These are phyloP conservation scores for Chaetops frenatus DNA, from an alignment of 2,113 vertebrate genomes.

Conservation along the genomic window DNA sequence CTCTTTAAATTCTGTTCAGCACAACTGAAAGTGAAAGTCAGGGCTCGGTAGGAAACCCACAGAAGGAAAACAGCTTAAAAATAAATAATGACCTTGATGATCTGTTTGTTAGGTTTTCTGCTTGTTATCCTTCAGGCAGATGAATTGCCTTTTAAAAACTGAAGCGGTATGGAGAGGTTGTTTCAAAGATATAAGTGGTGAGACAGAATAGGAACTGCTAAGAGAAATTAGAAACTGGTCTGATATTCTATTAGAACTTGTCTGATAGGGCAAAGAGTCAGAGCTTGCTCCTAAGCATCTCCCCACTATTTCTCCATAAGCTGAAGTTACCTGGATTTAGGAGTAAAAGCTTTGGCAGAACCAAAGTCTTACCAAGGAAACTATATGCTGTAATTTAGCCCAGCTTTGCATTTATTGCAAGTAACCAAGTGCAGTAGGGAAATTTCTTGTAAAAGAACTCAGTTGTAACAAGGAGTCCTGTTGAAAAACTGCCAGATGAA, in stretches of 20 bases:
- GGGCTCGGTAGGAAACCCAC: neutral
- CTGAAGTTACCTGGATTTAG: neutral
- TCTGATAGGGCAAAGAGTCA: neutral
- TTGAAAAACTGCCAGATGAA: neutral
- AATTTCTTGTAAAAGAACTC: neutral
- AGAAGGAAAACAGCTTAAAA: neutral
- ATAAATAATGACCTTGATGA: neutral
- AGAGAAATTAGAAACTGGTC: neutral
- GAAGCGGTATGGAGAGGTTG: neutral
- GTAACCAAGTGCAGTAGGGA: neutral
- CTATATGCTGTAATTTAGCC: neutral
- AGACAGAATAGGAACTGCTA: neutral
- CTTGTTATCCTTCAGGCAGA: neutral
- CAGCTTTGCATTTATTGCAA: neutral
- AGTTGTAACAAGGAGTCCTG: neutral
- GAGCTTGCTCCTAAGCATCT: neutral
- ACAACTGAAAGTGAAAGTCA: neutral
- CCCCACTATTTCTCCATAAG: neutral
- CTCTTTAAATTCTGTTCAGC: neutral
- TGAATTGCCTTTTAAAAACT: neutral
- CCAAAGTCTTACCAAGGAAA: neutral
- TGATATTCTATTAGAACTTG: neutral
- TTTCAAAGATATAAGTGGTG: neutral
- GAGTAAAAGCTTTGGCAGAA: neutral
- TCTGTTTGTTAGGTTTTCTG: neutral